Conservation (phyloP, 2,888 invertebrate genomes). For the Ceraclea dissimilis region DNA sequence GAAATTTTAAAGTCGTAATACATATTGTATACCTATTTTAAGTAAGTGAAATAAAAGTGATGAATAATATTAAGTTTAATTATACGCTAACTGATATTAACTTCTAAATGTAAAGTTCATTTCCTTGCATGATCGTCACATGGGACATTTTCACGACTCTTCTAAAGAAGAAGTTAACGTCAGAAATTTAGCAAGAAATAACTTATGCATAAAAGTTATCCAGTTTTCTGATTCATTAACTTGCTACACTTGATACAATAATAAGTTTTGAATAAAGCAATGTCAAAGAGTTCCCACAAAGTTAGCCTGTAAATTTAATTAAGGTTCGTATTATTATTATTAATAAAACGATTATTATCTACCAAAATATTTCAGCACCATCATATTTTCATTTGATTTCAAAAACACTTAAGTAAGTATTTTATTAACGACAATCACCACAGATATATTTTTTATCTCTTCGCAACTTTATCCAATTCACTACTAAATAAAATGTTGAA, state of each 20-base stretch:
- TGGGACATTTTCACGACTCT: background rate
- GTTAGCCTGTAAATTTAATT: too few species aligned
- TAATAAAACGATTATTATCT: background rate
- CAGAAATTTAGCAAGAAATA: background rate
- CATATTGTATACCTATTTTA: too few species aligned
- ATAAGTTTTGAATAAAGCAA: background rate
- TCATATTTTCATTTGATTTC: too few species aligned
- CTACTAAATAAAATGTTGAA: too few species aligned
- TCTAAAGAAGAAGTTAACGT: background rate
- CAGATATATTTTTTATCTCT: too few species aligned
- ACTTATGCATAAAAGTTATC: background rate
- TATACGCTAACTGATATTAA: too few species aligned
- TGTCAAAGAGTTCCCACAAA: background rate
- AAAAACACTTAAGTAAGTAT: background rate
- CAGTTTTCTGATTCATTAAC: background rate
- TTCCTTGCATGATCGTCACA: background rate
- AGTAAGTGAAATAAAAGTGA: too few species aligned
- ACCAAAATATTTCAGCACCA: background rate
- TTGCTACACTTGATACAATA: background rate
- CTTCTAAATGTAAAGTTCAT: too few species aligned
- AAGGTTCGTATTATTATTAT: background rate
- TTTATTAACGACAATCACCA: too few species aligned
- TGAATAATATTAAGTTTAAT: too few species aligned
- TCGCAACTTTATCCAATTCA: too few species aligned
- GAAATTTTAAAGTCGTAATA: too few species aligned